A percentile compares a stretch with the other conserved stretches of the same genome.
Evolutionary conservation across 2,797 vertebrate species (phyloP).

Genomic region (Bovichtus variegatus): DNA sequence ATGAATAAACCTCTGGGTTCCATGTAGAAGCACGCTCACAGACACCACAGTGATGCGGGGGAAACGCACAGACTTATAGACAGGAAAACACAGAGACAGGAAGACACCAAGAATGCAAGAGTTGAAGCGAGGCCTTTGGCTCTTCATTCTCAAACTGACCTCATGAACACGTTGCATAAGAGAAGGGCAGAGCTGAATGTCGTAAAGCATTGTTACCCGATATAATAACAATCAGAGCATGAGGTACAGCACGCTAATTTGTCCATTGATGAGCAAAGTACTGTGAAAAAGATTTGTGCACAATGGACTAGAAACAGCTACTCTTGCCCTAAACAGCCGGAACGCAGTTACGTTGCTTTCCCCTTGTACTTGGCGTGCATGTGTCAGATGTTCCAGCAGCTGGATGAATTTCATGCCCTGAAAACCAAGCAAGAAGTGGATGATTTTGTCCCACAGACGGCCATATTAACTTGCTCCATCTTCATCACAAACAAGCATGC

Average conservation of each 20-base stretch:
- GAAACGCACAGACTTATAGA: background rate
- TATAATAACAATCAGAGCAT: slow-evolving; percentile 3
- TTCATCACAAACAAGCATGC: slow-evolving; percentile 5
- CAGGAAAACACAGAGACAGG: slow-evolving; percentile 28
- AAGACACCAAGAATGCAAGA: slow-evolving; percentile 20
- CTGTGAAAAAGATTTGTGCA: background rate
- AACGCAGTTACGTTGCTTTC: background rate
- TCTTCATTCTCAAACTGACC: slow-evolving; percentile 29
- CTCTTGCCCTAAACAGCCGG: background rate
- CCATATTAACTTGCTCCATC: background rate
- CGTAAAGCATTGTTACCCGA: slow-evolving; percentile 6
- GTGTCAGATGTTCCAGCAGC: background rate
- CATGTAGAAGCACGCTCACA: background rate
- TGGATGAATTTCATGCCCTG: background rate
- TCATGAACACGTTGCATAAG: slow-evolving; percentile 10
- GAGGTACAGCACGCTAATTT: background rate
- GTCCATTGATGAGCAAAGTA: background rate
- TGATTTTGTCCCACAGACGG: background rate
- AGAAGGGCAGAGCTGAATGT: slow-evolving; percentile 11
- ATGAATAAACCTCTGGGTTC: background rate
- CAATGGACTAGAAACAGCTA: background rate
- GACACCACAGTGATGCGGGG: background rate
- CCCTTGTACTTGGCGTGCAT: background rate
- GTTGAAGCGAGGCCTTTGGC: background rate
- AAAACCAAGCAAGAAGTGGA: background rate